Conservation (phyloP, 2,888 invertebrate species). For the Scaptomyza flava region DNA sequence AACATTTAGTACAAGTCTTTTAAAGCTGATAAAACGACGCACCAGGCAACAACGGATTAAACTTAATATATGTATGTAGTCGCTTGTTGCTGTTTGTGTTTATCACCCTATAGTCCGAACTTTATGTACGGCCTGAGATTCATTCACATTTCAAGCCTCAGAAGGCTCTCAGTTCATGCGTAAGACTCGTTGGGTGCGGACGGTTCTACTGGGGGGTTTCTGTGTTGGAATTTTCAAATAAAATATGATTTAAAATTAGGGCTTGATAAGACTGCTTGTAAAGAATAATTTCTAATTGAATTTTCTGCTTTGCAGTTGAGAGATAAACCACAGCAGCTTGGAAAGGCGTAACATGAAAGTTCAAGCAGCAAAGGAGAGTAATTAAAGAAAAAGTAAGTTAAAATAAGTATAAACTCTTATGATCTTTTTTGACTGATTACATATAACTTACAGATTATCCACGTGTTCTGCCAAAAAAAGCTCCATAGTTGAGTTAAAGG, state of each 20-base stretch:
- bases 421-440: not conserved
- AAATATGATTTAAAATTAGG: conserved; percentile 21
- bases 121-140: conserved; percentile 24
- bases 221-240: conserved; percentile 18
- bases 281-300: conserved; percentile 5
- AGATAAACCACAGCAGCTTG: conserved; percentile 24
- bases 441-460: conserved; percentile 23
- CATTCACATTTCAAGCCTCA: conserved; percentile 51
- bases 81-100: conserved; percentile 16
- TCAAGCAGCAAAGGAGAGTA: conserved; percentile 10
- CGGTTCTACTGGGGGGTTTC: conserved; percentile 33
- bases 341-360: conserved; percentile 35
- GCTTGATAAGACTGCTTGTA: conserved; percentile 46
- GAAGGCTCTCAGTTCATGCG: conserved; percentile 62
- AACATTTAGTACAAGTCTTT: conserved; percentile 40
- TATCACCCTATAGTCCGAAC: conserved; percentile 55
- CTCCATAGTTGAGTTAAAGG: conserved; percentile 27
- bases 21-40: conserved; percentile 59
- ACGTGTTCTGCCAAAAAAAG: conserved; percentile 43
- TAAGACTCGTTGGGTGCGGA: conserved; percentile 67
- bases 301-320: conserved; percentile 25
- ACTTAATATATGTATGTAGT: conserved; percentile 6
- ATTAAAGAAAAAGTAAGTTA: conserved; percentile 26
- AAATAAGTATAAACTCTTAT: not conserved
- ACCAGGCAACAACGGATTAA: conserved; percentile 69